Evolutionary conservation across 2,113 vertebrate genomes (phyloP).

Genomic region (Eidolon helvum): DNA sequence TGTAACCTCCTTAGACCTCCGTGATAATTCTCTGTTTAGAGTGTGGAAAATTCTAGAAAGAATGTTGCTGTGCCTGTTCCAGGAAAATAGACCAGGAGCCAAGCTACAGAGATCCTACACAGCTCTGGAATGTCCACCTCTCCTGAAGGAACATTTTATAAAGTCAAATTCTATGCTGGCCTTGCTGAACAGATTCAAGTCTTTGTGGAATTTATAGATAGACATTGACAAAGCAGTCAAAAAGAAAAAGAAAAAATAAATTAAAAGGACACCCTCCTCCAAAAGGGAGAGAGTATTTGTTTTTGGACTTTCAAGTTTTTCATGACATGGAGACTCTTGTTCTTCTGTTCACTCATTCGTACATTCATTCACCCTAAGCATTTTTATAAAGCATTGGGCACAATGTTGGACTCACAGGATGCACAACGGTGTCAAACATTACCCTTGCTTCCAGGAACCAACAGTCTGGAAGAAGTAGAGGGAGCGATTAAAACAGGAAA

Average conservation of each 20-base stretch:
- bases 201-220: neutral
- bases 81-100: neutral
- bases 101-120: neutral
- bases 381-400: neutral
- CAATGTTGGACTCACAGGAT: neutral
- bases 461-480: neutral
- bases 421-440: neutral
- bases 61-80: neutral
- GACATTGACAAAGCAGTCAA: neutral
- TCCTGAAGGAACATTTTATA: neutral
- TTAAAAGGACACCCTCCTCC: neutral
- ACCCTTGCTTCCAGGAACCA: neutral
- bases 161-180: neutral
- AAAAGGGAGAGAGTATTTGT: neutral
- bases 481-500: neutral
- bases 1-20: neutral
- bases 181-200: neutral
- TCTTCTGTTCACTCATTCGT: neutral
- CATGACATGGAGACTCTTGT: neutral
- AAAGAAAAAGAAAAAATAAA: neutral
- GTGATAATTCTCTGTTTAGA: neutral
- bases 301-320: neutral
- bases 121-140: neutral
- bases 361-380: neutral
- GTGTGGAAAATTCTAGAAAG: neutral